Base-by-base conservation (phyloP, 2,888 invertebrate species). In the Drosophila stalkeri region DNA sequence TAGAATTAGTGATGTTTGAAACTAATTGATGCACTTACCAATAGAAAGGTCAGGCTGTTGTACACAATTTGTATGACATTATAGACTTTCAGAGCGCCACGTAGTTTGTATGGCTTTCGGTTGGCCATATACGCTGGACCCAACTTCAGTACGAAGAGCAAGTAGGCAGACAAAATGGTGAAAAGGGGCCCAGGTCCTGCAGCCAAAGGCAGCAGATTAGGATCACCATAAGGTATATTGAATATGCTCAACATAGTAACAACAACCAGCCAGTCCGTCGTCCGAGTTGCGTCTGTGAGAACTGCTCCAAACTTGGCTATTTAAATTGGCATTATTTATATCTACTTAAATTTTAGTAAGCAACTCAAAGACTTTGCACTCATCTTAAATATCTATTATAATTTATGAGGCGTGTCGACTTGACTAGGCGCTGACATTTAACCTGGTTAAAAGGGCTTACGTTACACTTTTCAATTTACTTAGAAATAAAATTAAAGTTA, bases 101-200 rank as follows among this genome's bases (percentile, higher is more conserved):
- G 35, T 6, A 75, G 47, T 18, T 62, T 14, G 18, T 39, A 77
- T 9, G 75, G 77, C 16, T 75, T 31, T 2, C 75, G 57, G 5
- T 65, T 63, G 2, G 37, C 46, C 75, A 75, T 75, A 1, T 46
- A 46, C 51, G 20, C 23, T 12, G 69, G 72, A 0, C 75, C 75
- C 12, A 77, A 31, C 35, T 55, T 67, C 12, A 77, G 43, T 20
- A 75, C 59, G 16, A 75, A 70, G 0, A 77, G 5, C 23, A 71
- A 43, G 46, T 75, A 75, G 12, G 12, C 7, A 2, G 12, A 11
- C 9, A 77, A 2, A 20, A 65, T 62, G 33, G 35, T 23, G 1
- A n/a, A 0, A 44, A 77, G 43, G 11, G 75, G 72, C 23, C 12
- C 23, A 3, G 65, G 55, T n/a, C 51, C 55, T 2, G 4, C 5